Evolutionary conservation across 2,888 invertebrate species (phyloP).

Genomic region (Disparrhopalites patrizii): DNA sequence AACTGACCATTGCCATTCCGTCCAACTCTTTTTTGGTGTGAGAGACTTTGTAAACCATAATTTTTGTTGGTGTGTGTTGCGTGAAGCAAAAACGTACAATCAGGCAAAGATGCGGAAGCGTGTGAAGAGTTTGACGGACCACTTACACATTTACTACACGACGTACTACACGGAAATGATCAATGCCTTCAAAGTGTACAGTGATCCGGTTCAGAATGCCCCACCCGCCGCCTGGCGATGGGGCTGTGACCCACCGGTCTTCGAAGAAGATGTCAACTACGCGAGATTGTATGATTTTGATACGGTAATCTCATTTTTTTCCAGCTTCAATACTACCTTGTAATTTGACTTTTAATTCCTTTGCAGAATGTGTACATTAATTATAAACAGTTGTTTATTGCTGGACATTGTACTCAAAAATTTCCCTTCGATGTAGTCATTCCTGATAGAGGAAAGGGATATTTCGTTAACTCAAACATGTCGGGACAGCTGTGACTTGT

Average conservation of each 20-base stretch:
- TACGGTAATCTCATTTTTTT: constrained; percentile 28
- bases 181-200: constrained; percentile 23
- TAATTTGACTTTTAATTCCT: too few relatives aligned
- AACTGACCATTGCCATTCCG: background rate
- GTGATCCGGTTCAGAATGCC: constrained; percentile 3
- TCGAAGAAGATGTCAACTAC: constrained; percentile 22
- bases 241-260: constrained; percentile 25
- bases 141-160: constrained; percentile 19
- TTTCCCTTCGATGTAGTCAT: background rate
- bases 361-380: too few relatives aligned
- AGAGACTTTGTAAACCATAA: background rate
- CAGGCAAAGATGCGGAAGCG: too few relatives aligned
- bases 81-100: constrained; percentile 13
- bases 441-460: constrained; percentile 22
- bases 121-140: constrained; percentile 1
- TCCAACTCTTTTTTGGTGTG: too few relatives aligned
- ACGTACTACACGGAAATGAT: constrained; percentile 29
- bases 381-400: too few relatives aligned
- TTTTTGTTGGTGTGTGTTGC: background rate
- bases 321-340: too few relatives aligned
- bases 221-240: constrained; percentile 27
- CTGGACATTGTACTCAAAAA: background rate
- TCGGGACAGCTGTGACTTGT: constrained; percentile 30
- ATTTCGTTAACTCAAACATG: constrained; percentile 30
- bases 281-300: constrained; percentile 31